Evolutionary conservation across 2,113 vertebrate genomes (phyloP).

Genomic region (Hippopotamus amphibius): DNA sequence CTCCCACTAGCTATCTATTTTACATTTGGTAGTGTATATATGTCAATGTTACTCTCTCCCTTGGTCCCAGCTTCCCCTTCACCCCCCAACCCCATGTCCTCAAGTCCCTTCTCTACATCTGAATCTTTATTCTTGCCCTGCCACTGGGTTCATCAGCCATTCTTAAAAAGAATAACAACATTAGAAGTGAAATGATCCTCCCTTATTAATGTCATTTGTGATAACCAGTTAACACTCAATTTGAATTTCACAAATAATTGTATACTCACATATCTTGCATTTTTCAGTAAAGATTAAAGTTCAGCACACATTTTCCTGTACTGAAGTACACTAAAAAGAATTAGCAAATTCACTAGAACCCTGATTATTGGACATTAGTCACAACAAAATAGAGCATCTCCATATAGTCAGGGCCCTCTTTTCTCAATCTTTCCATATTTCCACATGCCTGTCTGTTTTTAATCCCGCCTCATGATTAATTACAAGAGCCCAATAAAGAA

Average conservation of each 20-base stretch:
- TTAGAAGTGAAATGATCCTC: conserved; percentile 23
- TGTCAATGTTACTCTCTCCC: no score
- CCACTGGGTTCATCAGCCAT: no score
- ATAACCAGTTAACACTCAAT: background rate
- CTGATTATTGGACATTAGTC: background rate
- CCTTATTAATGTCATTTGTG: background rate
- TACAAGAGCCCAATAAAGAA: background rate
- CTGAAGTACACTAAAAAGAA: background rate
- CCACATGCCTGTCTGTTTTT: background rate
- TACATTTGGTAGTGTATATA: no score
- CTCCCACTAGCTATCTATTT: no score
- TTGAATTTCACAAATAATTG: background rate
- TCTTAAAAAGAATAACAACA: background rate
- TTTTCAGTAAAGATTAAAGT: background rate
- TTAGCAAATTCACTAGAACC: background rate
- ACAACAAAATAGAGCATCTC: background rate
- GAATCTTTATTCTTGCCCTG: no score
- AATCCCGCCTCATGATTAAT: background rate
- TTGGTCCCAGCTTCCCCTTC: no score
- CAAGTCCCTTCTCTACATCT: no score
- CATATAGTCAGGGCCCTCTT: background rate
- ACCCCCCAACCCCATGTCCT: no score
- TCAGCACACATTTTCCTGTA: conserved; percentile 48
- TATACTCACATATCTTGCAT: background rate
- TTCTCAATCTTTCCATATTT: background rate